Base-by-base conservation (phyloP, 1,140 invertebrate genomes). In the Aporrectodea caliginosa region DNA sequence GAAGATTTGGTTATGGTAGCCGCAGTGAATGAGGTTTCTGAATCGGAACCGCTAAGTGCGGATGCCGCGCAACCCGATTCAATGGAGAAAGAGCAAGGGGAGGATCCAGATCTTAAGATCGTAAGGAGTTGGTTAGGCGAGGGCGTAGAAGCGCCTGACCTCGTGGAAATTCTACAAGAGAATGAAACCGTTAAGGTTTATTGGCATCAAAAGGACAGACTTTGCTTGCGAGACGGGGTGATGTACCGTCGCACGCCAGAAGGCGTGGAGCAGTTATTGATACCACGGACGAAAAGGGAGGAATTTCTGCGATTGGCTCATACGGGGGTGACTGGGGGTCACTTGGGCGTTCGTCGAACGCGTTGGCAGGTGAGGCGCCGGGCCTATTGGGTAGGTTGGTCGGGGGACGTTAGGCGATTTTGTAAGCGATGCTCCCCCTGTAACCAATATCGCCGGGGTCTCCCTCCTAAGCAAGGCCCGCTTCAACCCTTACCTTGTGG, bases 321-420 rank as follows among this genome's bases (percentile, higher is more conserved):
- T 72, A 72, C 70, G 27, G 70, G 70, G 14, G 27, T 72, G 70
- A 72, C 70, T 6, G 70, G 70, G 27, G 70, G 70, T 29, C 70
- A 72, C 27, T 32, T 72, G 27, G 70, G 70, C n/a, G 31, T 72
- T 6, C 94, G 70, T 14, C n/a, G 31, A 6, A 27, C 31, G 70
- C n/a, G 31, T 29, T 27, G 27, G 6, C 31, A 27, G 12, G 70
- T 72, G n/a, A 2, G 31, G 27, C 70, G 27, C 2, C 2, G 70
- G 27, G n/a, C 31, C 31, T 72, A 14, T 27, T 72, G 70, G 70
- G 2, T 27, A 72, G 31, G n/a, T 12, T 72, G 70, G 70, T 29
- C n/a, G 6, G 27, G n/a, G 14, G 70, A 72, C 70, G 27, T 29
- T 14, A 27, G 27, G 27, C 2, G n/a, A 32, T 72, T 72, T 72